phyloP scores from a whole-genome alignment of 2,888 invertebrate genomes.

The Isoperla grammatica region DNA sequence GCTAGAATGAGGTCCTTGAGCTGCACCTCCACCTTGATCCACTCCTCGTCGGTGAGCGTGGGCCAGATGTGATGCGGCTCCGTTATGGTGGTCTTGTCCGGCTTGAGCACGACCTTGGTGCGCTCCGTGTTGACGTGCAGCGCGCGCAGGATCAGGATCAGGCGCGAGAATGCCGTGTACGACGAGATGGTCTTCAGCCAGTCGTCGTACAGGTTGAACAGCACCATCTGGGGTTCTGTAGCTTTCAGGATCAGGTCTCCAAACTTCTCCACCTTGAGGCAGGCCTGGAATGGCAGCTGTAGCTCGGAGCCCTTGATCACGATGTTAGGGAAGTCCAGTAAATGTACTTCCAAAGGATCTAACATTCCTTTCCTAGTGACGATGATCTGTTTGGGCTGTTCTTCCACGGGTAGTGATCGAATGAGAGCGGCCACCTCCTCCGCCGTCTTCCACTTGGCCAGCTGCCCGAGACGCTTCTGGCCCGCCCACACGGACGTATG shows the following conservation, averaged over 20 bases:
- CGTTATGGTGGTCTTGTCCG: slow-evolving; percentile 97
- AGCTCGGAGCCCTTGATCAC: slow-evolving; percentile 99
- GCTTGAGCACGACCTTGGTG: slow-evolving; percentile 96
- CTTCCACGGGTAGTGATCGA: slow-evolving; percentile 97
- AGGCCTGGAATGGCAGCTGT: slow-evolving; percentile 98
- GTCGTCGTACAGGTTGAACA: slow-evolving; percentile 98
- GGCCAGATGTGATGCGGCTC: slow-evolving; percentile 99
- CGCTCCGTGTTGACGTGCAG: slow-evolving; percentile 98
- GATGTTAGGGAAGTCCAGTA: slow-evolving; percentile 99
- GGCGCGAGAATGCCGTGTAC: slow-evolving; percentile 96
- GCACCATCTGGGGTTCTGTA: slow-evolving; percentile 99
- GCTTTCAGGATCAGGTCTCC: slow-evolving; percentile 98
- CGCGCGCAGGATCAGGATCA: slow-evolving; percentile 93
- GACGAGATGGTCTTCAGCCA: slow-evolving; percentile 99
- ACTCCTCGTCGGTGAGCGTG: slow-evolving; percentile 93
- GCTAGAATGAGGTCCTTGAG: slow-evolving; percentile 97
- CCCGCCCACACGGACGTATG: slow-evolving; percentile 99
- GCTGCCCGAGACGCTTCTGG: slow-evolving; percentile 94
- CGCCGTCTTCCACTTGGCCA: slow-evolving; percentile 99
- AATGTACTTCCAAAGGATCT: slow-evolving; percentile 98
- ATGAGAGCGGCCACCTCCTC: slow-evolving; percentile 99
- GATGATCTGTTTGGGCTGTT: slow-evolving; percentile 99
- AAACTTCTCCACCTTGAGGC: slow-evolving; percentile 98
- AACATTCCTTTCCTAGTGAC: slow-evolving; percentile 99
- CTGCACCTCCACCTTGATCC: slow-evolving; percentile 99